Base-by-base conservation (phyloP, 2,113 vertebrate genomes). In the Mionectes macconnelli region DNA sequence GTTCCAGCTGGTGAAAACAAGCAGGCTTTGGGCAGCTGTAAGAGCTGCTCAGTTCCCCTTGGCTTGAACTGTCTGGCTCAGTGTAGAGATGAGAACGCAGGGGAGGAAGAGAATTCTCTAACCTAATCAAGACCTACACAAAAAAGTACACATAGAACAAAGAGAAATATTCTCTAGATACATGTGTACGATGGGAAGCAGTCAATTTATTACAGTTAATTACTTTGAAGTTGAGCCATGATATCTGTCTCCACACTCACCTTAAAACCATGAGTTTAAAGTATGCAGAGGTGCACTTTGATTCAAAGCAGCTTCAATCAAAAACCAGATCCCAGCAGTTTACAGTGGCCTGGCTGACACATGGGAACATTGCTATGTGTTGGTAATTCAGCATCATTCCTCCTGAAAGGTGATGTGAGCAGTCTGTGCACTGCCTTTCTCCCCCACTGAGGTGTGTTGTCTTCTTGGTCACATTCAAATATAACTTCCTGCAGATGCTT, bases 101-200 rank as follows among this genome's bases (percentile, higher is more conserved):
- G 22, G 31, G 14, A 16, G 4, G 5, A 44, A 14, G 4, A 37
- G 30, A 1, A 7, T 83, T 72, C 49, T 70, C 30, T 75, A 77
- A 40, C 8, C 12, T 49, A 37, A 33, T 27, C 16, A 83, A 55
- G 63, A 40, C 39, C 28, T 66, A 19, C 30, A 23, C 8, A 22
- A 40, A 68, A 85, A 82, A 90, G 67, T 47, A 63, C 6, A 52
- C 27, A 3, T 21, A 49, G 27, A 40, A 18, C 3, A 2, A 31
- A 63, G 44, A 64, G 33, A 42, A 82, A 31, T 14, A 39, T 14
- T 73, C 28, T 84, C 31, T 84, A 40, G 28, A 20, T 77, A 53
- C 1, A 20, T 23, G 7, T 0, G 0, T 64, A 8, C 18, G 35
- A 55, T 6, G 4, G 72, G 53, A 85, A 95, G 59, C 53, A 66